A percentile compares a stretch with the other conserved stretches of the same genome.
phyloP scores from a whole-genome alignment of 2,113 vertebrate genomes.

The Oreocharis arfaki region DNA sequence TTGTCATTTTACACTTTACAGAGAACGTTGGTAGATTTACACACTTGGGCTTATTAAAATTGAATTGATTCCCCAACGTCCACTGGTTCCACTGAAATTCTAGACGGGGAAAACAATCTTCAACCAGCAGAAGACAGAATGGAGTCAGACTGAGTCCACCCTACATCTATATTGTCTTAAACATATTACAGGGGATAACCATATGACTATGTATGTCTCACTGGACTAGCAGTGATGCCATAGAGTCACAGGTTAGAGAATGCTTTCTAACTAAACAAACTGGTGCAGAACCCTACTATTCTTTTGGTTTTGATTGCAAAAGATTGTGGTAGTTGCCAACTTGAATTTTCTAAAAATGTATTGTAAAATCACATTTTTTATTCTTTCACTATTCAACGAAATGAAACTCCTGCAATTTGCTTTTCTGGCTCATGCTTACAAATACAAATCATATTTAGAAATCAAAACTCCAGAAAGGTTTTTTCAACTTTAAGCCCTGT shows the following conservation, averaged over 20 bases:
- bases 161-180: not conserved
- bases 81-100: not conserved
- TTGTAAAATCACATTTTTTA: not conserved
- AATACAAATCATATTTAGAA: not conserved
- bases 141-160: not conserved
- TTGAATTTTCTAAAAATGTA: not conserved
- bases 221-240: not conserved
- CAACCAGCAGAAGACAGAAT: not conserved
- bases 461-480: not conserved
- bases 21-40: not conserved
- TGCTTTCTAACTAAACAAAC: not conserved
- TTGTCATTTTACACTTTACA: not conserved
- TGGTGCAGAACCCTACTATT: not conserved
- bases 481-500: not conserved
- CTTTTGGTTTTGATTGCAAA: not conserved
- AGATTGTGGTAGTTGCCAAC: not conserved
- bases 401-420: not conserved
- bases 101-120: not conserved
- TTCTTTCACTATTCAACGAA: not conserved
- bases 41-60: not conserved
- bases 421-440: not conserved
- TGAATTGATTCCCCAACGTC: not conserved
- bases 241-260: not conserved
- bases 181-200: not conserved
- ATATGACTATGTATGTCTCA: not conserved